Evolutionary conservation across 2,113 vertebrate genomes (phyloP).

Genomic region (Ramphastos sulfuratus): DNA sequence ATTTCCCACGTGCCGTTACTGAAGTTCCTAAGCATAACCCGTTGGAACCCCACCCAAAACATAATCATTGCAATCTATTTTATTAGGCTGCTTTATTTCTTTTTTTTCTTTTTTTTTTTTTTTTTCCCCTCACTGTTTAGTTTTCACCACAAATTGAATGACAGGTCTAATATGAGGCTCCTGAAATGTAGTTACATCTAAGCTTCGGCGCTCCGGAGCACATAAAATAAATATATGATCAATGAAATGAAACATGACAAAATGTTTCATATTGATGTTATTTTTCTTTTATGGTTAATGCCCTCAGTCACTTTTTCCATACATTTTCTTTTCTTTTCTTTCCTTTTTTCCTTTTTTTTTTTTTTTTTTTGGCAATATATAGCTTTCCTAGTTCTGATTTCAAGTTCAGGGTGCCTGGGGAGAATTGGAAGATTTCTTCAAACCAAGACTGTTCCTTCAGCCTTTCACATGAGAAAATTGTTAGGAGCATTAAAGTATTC

Average conservation of each 20-base stretch:
- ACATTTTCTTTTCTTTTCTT: constrained; percentile 56
- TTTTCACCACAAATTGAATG: constrained; percentile 66
- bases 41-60: constrained; percentile 63
- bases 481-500: constrained; percentile 84
- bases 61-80: constrained; percentile 67
- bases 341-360: too few relatives aligned
- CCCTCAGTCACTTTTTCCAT: constrained; percentile 76
- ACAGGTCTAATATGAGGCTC: constrained; percentile 74
- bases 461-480: constrained; percentile 95
- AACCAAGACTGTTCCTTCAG: constrained; percentile 78
- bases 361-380: constrained; percentile 68
- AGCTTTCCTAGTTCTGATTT: constrained; percentile 81
- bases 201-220: constrained; percentile 72
- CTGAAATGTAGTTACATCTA: constrained; percentile 76
- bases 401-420: constrained; percentile 77
- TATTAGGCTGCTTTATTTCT: background rate
- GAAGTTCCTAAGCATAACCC: constrained; percentile 4
- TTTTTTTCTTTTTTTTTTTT: background rate
- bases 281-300: constrained; percentile 76
- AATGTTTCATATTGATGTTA: constrained; percentile 79
- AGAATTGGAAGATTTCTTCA: constrained; percentile 80
- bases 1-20: constrained; percentile 30
- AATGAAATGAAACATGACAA: constrained; percentile 82
- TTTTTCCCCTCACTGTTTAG: constrained; percentile 34
- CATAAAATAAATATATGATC: constrained; percentile 80